Base-by-base conservation (phyloP, 2,797 vertebrate species). In the Meriones psammophilus region DNA sequence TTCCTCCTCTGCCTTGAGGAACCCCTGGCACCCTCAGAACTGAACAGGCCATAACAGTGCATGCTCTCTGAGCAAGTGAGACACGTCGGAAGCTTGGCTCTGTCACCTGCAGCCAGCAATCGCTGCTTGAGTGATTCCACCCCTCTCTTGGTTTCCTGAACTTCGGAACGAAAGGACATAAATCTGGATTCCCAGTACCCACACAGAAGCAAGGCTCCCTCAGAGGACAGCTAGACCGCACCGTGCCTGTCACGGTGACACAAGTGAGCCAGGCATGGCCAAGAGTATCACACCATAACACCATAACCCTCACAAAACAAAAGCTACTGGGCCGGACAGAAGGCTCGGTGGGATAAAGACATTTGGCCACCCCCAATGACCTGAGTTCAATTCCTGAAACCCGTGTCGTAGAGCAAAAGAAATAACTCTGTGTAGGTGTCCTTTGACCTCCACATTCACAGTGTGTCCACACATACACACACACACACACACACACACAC, bases 141-240 rank as follows among this genome's bases (percentile, higher is more conserved):
- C 18, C 79, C 92, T 89, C 76, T 56, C 62, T 96, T 39, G 14
- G 66, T 86, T 91, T 92, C 56, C 62, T 76, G 36, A 56, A 30
- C 56, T 73, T 18, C 58, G 79, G 86, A 94, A 56, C 9, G 58
- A 8, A 28, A 80, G 66, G 58, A 64, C 80, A 26, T 66, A 64
- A 50, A 69, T 26, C 22, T 69, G 42, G 42, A 68, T 85, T 10
- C 62, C 64, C 42, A 68, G 18, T 30, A n/a, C 30, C 64, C 64
- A 50, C 83, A 69, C 3, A 85, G 62, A 68, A 50, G 83, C 42
- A 68, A 85, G 42, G 92, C 46, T 39, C 22, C 69, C n/a, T 39
- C 42, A 4, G 0, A 66, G 68, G 58, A 86, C 8, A 22, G 62
- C 39, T 68, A 66, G 60, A 30, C 62, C 50, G 33, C n/a, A 36